These are phyloP conservation scores for Diadegma fenestrale DNA, from an alignment of 2,888 invertebrate species.

Conservation along the genomic window DNA sequence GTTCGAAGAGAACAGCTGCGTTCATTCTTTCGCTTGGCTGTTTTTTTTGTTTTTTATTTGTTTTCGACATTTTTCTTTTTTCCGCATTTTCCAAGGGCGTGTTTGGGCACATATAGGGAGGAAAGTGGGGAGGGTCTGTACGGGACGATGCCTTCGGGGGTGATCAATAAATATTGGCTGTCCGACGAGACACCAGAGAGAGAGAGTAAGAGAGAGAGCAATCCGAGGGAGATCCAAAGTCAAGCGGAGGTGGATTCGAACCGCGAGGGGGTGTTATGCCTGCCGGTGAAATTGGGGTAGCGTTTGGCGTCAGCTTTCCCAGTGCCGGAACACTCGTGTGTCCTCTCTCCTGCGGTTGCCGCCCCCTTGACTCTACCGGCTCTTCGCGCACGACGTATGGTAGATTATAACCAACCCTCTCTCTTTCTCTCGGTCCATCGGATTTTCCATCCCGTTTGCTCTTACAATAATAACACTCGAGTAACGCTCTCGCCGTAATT, in stretches of 20 bases:
- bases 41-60: conserved; percentile 66
- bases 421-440: conserved; percentile 15
- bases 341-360: conserved; percentile 82
- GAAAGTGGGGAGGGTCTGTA: conserved; percentile 57
- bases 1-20: conserved; percentile 74
- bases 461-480: conserved; percentile 76
- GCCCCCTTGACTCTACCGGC: conserved; percentile 79
- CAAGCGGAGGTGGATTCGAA: conserved; percentile 59
- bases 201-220: conserved; percentile 71
- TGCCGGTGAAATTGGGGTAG: conserved; percentile 67
- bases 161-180: conserved; percentile 85
- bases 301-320: conserved; percentile 62
- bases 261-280: conserved; percentile 70
- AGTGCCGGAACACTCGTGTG: conserved; percentile 77
- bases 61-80: conserved; percentile 50
- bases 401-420: conserved; percentile 80
- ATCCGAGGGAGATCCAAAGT: conserved; percentile 67
- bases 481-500: conserved; percentile 78
- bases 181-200: conserved; percentile 80
- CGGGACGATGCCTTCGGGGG: conserved; percentile 83
- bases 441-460: conserved; percentile 45
- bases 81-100: conserved; percentile 69
- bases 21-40: conserved; percentile 40
- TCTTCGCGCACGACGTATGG: conserved; percentile 82
- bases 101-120: conserved; percentile 56